A percentile compares a stretch with the other conserved stretches of the same genome.
Evolutionary conservation across 1,140 invertebrate genomes (phyloP).

Genomic region (Lanistes nyassanus): DNA sequence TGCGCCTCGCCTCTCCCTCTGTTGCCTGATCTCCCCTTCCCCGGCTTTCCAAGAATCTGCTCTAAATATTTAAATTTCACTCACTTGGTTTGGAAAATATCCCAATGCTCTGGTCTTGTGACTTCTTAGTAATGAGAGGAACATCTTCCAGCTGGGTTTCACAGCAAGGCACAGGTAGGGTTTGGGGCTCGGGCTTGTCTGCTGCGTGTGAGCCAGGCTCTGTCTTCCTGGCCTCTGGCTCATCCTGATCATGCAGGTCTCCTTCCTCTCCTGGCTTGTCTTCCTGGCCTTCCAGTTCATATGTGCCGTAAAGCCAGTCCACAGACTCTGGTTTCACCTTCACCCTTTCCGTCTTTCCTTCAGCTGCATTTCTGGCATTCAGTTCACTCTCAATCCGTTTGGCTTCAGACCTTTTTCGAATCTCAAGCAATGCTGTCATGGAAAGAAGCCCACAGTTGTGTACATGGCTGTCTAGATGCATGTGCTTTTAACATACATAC

Average conservation of each 20-base stretch:
- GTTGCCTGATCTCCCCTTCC: too few relatives aligned
- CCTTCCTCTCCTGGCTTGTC: constrained; percentile 10
- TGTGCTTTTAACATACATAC: too few relatives aligned
- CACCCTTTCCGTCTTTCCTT: constrained; percentile 38
- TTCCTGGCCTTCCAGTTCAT: constrained; percentile 45
- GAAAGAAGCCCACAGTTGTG: too few relatives aligned
- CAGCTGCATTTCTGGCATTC: constrained; percentile 41
- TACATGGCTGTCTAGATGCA: too few relatives aligned
- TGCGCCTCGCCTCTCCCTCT: neutral
- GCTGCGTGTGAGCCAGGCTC: neutral
- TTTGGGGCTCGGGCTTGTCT: neutral
- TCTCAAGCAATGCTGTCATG: constrained; percentile 50
- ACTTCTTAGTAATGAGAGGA: constrained; percentile 5
- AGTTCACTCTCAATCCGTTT: constrained; percentile 55
- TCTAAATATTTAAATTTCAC: neutral
- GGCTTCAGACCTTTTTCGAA: constrained; percentile 48
- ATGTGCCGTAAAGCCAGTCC: constrained; percentile 60
- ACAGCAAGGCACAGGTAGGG: neutral
- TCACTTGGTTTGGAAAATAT: constrained; percentile 16
- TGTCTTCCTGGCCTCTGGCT: neutral
- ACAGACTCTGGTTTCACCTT: constrained; percentile 57
- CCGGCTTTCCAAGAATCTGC: too few relatives aligned
- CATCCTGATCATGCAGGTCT: constrained; percentile 8
- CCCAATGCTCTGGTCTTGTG: neutral
- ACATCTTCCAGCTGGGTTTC: constrained; percentile 5